Percentiles rank a stretch among this genome's conserved stretches.
Evolutionary conservation across 2,888 invertebrate genomes (phyloP).

Genomic region (Creontiades dilutus): DNA sequence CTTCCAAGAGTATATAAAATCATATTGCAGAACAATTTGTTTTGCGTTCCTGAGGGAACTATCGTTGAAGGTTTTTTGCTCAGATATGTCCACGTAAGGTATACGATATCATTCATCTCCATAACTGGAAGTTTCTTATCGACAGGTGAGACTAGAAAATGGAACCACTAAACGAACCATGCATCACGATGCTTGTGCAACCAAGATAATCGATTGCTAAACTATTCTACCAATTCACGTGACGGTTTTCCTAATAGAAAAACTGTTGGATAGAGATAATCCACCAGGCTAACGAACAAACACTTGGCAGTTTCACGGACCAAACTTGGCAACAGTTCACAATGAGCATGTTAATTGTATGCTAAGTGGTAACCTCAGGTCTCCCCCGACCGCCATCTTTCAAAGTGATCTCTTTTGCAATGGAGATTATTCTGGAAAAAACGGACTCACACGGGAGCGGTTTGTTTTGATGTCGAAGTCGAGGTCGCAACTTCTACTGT

Average conservation of each 20-base stretch:
- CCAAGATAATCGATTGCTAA: too few relatives aligned
- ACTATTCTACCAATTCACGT: too few relatives aligned
- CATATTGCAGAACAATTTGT: too few relatives aligned
- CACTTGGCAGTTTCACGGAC: neutral
- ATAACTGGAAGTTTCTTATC: too few relatives aligned
- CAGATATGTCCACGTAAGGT: too few relatives aligned
- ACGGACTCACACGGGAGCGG: conserved; percentile 20
- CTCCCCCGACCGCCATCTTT: conserved; percentile 34
- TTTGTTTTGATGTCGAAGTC: conserved; percentile 26
- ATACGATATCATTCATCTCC: too few relatives aligned
- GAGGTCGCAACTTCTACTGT: conserved; percentile 37
- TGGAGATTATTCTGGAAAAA: conserved; percentile 58
- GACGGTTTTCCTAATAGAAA: neutral
- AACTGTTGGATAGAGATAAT: neutral
- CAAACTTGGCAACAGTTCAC: conserved; percentile 42
- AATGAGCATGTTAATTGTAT: conserved; percentile 57
- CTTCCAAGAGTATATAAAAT: too few relatives aligned
- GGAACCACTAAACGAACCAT: too few relatives aligned
- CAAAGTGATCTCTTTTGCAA: conserved; percentile 53
- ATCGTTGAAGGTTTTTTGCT: too few relatives aligned
- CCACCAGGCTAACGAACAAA: neutral
- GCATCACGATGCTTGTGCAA: too few relatives aligned
- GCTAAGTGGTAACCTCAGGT: conserved; percentile 48
- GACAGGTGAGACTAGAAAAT: too few relatives aligned
- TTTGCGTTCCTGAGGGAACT: too few relatives aligned